Evolutionary conservation across 2,888 invertebrate species (phyloP).

Genomic region (Pherbina coryleti): DNA sequence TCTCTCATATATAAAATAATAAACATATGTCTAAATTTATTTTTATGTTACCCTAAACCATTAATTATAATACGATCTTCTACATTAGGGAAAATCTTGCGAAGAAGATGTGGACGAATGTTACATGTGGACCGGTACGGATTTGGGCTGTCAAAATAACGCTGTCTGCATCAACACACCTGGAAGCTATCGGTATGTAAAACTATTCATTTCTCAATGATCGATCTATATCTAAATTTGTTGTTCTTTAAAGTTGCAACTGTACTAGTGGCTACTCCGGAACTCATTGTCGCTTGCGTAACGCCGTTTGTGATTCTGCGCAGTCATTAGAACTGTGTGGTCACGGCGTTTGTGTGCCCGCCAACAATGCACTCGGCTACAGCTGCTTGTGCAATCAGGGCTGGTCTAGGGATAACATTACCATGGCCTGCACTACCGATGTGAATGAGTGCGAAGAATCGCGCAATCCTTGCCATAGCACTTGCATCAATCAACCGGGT

Average conservation of each 20-base stretch:
- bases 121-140: conserved; percentile 80
- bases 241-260: conserved; percentile 73
- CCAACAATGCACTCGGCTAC: conserved; percentile 75
- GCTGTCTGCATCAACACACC: conserved; percentile 84
- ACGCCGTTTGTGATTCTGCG: conserved; percentile 79
- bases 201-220: not conserved
- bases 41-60: too few species aligned
- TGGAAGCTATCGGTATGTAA: conserved; percentile 80
- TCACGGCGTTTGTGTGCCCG: conserved; percentile 86
- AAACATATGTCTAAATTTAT: too few species aligned
- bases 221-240: too few species aligned
- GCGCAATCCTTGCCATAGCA: conserved; percentile 81
- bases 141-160: conserved; percentile 91
- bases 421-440: conserved; percentile 83
- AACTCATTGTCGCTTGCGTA: conserved; percentile 82
- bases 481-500: conserved; percentile 92
- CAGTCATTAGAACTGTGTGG: conserved; percentile 84
- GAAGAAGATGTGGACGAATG: conserved; percentile 91
- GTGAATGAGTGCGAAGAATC: conserved; percentile 85
- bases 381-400: conserved; percentile 89
- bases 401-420: conserved; percentile 81
- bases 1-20: too few species aligned
- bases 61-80: too few species aligned
- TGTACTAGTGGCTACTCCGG: conserved; percentile 86
- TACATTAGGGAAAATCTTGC: conserved; percentile 77